Evolutionary conservation across 2,888 invertebrate genomes (phyloP).

Genomic region (Philhelius pedissequus): DNA sequence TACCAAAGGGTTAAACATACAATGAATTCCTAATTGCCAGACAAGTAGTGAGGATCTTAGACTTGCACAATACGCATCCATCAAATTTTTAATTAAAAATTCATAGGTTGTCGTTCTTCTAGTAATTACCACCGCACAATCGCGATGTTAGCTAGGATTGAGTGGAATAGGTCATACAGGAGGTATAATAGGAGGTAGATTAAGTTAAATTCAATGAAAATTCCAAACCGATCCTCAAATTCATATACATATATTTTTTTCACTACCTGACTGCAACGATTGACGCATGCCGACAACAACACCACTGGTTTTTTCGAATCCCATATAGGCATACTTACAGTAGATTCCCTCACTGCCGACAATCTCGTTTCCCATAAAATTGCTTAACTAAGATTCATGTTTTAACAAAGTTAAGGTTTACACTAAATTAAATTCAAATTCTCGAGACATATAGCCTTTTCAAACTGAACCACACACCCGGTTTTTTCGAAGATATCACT

Average conservation of each 20-base stretch:
- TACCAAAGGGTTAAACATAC: conserved; percentile 25
- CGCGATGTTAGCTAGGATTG: neutral
- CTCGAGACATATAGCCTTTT: no score
- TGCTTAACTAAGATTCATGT: no score
- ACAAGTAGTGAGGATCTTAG: neutral
- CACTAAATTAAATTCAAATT: no score
- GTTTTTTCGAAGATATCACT: no score
- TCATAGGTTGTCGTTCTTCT: conserved; percentile 51
- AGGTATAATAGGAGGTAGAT: no score
- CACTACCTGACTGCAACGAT: neutral
- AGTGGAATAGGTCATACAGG: neutral
- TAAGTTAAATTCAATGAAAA: conserved; percentile 25
- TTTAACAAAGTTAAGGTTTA: no score
- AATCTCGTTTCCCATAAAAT: neutral
- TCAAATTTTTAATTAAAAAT: conserved; percentile 40
- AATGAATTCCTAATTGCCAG: conserved; percentile 39
- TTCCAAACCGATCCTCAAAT: conserved; percentile 25
- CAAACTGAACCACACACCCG: no score
- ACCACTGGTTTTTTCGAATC: neutral
- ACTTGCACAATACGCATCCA: neutral
- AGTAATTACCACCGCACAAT: conserved; percentile 61
- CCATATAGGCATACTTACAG: neutral
- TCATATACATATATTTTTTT: conserved; percentile 13
- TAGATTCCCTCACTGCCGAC: neutral
- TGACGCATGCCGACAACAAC: conserved; percentile 26